Conservation (phyloP, 2,888 invertebrate species). For the Seira musarum region DNA sequence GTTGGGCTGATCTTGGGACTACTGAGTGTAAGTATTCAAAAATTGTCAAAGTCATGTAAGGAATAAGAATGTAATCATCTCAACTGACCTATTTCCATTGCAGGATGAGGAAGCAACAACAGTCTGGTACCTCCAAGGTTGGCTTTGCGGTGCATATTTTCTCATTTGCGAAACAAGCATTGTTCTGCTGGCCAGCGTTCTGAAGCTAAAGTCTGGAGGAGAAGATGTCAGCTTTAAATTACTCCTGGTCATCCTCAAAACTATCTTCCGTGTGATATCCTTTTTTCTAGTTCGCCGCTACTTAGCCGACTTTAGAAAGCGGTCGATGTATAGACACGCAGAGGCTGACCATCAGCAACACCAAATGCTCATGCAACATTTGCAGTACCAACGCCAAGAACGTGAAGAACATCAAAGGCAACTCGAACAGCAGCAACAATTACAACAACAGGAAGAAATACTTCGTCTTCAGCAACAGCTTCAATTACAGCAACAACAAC, state of each 20-base stretch:
- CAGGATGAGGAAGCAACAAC: constrained; percentile 15
- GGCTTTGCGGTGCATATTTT: constrained; percentile 31
- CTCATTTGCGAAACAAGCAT: constrained; percentile 11
- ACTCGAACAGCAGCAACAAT: no score
- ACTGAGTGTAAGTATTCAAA: constrained; percentile 21
- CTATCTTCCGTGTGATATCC: neutral
- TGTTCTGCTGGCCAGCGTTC: neutral
- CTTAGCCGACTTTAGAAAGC: constrained; percentile 14
- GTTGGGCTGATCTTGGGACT: constrained; percentile 7
- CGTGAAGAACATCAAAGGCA: no score
- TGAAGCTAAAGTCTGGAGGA: neutral
- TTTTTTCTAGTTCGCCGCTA: neutral
- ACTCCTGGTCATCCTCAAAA: neutral
- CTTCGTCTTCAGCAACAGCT: no score
- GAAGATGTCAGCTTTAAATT: neutral
- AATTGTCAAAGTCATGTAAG: no score
- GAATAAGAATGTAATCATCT: neutral
- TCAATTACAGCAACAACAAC: constrained; percentile 22
- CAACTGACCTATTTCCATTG: neutral
- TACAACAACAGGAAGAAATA: no score
- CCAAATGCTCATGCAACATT: neutral
- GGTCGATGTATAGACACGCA: constrained; percentile 2
- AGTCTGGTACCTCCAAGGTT: constrained; percentile 27
- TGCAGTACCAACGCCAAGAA: no score
- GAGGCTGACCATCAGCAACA: constrained; percentile 11